Evolutionary conservation across 2,113 vertebrate species (phyloP), one percentile per base, ranked within the genome.

Genomic region (Noturus placidus): DNA sequence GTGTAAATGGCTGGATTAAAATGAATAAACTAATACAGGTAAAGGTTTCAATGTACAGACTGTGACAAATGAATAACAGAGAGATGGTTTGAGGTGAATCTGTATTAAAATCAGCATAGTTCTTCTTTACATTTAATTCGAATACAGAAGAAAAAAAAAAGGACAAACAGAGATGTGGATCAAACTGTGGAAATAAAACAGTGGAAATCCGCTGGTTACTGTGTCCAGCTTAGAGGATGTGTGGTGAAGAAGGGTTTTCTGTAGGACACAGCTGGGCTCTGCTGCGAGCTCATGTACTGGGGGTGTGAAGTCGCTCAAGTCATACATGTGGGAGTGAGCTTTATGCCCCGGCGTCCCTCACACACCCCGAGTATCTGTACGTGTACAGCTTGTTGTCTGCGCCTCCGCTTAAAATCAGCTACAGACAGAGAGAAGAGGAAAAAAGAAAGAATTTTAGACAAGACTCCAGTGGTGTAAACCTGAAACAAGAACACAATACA

Each of bases 371-470:
- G 67, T 99, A 98, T 94, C 89, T 96, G 95, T 97, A 99, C 83
- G 96, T 96, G 93, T 99, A 99, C n/a, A 99, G 93, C 90, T 97
- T 99, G 95, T 99, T 99, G 93, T 99, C 98, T 20, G 98, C 97
- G 10, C 98, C 98, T 76, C 98, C 98, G 74, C 98, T 99, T 91
- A 99, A 85, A 88, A 99, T 95, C 92, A 99, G 89, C 98, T 99
- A 2, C 70, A 42, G 25, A 67, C 6, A n/a, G 50, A 3, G 82
- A 27, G 67, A 56, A 56, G 25, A 27, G 27, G 33, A 80, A 5
- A 63, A 25, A 33, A 33, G 30, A 25, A 42, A n/a, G 5, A 22
- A 30, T 25, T 25, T 38, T 27, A 42, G 22, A 38, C 6, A 33
- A 35, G 15, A 35, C 11, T 14, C 27, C 9, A 14, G 27, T 63